Evolutionary conservation across 2,888 invertebrate species (phyloP).

Genomic region (Ennomos fuscantarius): DNA sequence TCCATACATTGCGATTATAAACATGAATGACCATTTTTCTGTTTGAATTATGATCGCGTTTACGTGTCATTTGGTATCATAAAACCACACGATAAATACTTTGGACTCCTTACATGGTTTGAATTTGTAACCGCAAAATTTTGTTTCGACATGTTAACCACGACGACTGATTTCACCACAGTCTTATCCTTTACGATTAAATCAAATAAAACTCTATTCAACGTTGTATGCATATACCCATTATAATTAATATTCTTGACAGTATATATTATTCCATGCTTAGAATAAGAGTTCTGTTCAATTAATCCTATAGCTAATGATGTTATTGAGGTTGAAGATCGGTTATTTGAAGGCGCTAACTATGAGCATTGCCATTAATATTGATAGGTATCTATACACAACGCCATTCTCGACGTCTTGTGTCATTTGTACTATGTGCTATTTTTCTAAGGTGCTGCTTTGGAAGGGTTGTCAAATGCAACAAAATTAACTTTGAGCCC

Average conservation of each 20-base stretch:
- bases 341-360: slow-evolving; percentile 51
- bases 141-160: too few species aligned
- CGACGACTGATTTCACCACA: too few species aligned
- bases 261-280: slow-evolving; percentile 12
- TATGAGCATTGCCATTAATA: slow-evolving; percentile 54
- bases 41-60: neutral
- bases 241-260: slow-evolving; percentile 7
- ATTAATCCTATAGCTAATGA: slow-evolving; percentile 28
- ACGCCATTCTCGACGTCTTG: slow-evolving; percentile 53
- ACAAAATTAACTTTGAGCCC: too few species aligned
- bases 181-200: too few species aligned
- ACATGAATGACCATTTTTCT: neutral
- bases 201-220: neutral
- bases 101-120: too few species aligned
- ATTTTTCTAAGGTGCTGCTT: slow-evolving; percentile 54
- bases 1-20: neutral
- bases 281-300: slow-evolving; percentile 15
- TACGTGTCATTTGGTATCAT: too few species aligned
- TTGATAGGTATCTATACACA: slow-evolving; percentile 40
- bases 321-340: slow-evolving; percentile 32
- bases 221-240: neutral
- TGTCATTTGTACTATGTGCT: slow-evolving; percentile 62
- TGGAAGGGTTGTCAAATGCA: slow-evolving; percentile 36
- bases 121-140: too few species aligned
- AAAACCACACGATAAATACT: too few species aligned